A percentile compares a stretch with the other conserved stretches of the same genome.
Evolutionary conservation across 2,113 vertebrate species (phyloP).

Genomic region (Ploceus nigricollis): DNA sequence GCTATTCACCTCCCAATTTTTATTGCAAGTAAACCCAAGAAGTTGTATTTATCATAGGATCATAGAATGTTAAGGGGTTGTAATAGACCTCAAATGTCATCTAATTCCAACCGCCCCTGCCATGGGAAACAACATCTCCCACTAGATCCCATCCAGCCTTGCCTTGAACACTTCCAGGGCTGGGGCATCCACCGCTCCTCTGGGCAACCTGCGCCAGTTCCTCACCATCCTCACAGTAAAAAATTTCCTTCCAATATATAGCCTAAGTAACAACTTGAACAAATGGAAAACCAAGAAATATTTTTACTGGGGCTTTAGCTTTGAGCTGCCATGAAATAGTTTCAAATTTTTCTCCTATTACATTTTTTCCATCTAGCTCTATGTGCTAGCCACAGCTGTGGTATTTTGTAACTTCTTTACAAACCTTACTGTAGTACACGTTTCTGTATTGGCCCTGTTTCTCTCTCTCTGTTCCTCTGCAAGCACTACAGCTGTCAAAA

Average conservation of each 20-base stretch:
- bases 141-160: too few species aligned
- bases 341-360: not conserved
- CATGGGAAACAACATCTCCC: not conserved
- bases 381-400: not conserved
- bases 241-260: too few species aligned
- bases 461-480: not conserved
- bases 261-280: not conserved
- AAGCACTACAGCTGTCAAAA: not conserved
- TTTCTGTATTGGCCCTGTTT: not conserved
- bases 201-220: not conserved
- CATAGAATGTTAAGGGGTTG: not conserved
- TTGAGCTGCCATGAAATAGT: not conserved
- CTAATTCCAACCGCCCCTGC: rapidly evolving
- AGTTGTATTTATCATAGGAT: not conserved
- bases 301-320: not conserved
- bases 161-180: not conserved
- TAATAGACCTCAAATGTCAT: not conserved
- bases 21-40: not conserved
- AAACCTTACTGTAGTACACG: not conserved
- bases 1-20: not conserved
- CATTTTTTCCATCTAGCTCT: not conserved
- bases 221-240: not conserved
- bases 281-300: not conserved
- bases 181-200: not conserved
- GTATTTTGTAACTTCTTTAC: not conserved